Percentiles rank a stretch among this genome's conserved stretches.
phyloP scores from a whole-genome alignment of 1,140 invertebrate species.

The Lordiphosa collinella region DNA sequence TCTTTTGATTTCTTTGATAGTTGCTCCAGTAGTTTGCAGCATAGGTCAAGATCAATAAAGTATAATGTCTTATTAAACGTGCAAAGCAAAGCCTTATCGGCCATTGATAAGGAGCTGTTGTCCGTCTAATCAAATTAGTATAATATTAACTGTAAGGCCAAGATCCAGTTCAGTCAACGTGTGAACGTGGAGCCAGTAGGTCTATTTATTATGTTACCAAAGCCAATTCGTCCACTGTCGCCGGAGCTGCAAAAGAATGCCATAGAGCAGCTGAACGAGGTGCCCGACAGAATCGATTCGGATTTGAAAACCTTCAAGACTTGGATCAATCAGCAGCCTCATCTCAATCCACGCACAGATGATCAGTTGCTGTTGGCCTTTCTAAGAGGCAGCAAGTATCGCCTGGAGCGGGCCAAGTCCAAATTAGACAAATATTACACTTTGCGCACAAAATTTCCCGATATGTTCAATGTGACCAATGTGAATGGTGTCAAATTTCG shows the following conservation, averaged over 20 bases:
- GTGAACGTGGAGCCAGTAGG: not conserved
- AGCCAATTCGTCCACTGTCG: conserved; percentile 75
- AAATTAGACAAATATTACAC: conserved; percentile 85
- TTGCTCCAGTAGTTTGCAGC: too few species aligned
- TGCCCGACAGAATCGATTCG: conserved; percentile 80
- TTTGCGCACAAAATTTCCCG: conserved; percentile 82
- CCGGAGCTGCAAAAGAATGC: conserved; percentile 79
- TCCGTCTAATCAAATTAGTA: conserved; percentile 46
- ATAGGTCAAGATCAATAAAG: too few species aligned
- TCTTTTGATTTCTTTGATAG: too few species aligned
- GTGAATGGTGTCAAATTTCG: conserved; percentile 56
- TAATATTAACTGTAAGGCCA: conserved; percentile 22
- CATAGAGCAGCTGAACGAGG: conserved; percentile 82
- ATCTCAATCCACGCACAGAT: conserved; percentile 81
- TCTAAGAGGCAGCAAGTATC: conserved; percentile 85
- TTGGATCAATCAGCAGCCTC: conserved; percentile 84
- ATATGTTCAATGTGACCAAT: conserved; percentile 79
- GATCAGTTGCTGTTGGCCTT: conserved; percentile 83
- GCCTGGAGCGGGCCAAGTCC: conserved; percentile 83
- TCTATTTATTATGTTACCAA: conserved; percentile 26
- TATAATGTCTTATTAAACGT: too few species aligned
- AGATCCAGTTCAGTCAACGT: not conserved
- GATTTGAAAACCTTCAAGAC: conserved; percentile 82
- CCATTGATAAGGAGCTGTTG: conserved; percentile 42
- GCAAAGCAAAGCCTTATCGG: conserved; percentile 30